These are phyloP conservation scores for Panurus biarmicus DNA, from an alignment of 2,113 vertebrate genomes.

Conservation along the genomic window DNA sequence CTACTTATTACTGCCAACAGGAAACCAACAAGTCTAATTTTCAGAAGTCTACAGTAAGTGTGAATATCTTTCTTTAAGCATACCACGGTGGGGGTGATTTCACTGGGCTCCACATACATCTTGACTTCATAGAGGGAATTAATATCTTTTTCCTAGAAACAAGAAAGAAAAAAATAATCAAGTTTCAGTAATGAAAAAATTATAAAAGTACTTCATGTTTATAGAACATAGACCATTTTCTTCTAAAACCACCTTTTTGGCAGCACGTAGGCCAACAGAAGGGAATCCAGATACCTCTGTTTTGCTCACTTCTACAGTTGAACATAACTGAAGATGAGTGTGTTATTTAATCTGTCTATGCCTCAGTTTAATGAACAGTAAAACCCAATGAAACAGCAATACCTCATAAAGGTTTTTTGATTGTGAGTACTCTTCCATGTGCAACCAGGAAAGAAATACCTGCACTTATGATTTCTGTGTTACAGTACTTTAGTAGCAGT, in stretches of 20 bases:
- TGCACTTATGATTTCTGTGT: not conserved
- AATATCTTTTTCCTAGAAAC: slow-evolving; percentile 79
- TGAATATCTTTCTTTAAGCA: not conserved
- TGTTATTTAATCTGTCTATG: not conserved
- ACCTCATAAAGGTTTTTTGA: not conserved
- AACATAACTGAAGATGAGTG: not conserved
- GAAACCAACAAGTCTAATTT: not conserved
- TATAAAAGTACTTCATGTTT: not conserved
- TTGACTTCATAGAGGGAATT: slow-evolving; percentile 84
- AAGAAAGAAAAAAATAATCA: not conserved
- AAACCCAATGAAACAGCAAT: not conserved
- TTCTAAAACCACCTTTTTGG: not conserved
- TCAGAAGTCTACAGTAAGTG: not conserved
- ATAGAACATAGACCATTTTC: not conserved
- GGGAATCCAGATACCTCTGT: not conserved
- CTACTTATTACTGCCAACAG: not conserved
- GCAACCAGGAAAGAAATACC: not conserved
- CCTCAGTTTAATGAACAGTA: not conserved
- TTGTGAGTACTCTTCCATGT: not conserved
- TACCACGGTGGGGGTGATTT: slow-evolving; percentile 87
- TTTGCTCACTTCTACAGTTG: not conserved
- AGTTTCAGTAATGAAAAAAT: not conserved
- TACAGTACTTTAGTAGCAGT: not conserved
- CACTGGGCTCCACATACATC: slow-evolving; percentile 90
- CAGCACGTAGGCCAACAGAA: not conserved